phyloP scores from a whole-genome alignment of 2,888 invertebrate genomes.

The Diarsia rubi region DNA sequence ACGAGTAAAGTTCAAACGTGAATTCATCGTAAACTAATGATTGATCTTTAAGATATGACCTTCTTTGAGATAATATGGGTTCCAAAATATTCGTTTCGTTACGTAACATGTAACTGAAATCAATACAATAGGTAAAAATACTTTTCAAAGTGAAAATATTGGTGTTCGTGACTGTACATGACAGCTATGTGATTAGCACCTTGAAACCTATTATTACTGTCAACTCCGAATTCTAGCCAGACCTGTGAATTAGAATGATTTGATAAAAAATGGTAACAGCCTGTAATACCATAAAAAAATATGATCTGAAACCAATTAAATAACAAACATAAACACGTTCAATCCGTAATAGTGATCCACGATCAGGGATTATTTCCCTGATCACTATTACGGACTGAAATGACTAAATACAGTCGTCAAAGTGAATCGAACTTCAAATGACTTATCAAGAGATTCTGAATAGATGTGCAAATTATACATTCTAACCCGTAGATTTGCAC shows the following conservation, averaged over 20 bases:
- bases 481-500: conserved; percentile 23
- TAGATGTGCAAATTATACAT: conserved; percentile 20
- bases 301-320: not conserved
- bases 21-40: too few relatives aligned
- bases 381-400: not conserved
- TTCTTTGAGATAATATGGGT: too few relatives aligned
- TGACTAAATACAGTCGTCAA: not conserved
- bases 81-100: too few relatives aligned
- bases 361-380: not conserved
- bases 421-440: conserved; percentile 15
- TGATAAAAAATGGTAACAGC: not conserved
- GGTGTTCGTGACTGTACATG: not conserved
- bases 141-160: too few relatives aligned
- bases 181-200: not conserved
- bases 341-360: not conserved
- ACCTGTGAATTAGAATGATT: not conserved
- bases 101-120: too few relatives aligned
- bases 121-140: too few relatives aligned
- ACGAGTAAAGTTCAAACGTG: too few relatives aligned
- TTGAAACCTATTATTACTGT: not conserved
- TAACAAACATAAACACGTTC: not conserved
- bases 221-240: not conserved
- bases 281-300: not conserved
- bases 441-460: not conserved
- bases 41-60: too few relatives aligned